Conservation (phyloP, 2,113 vertebrate genomes). For the Pedionomus torquatus region DNA sequence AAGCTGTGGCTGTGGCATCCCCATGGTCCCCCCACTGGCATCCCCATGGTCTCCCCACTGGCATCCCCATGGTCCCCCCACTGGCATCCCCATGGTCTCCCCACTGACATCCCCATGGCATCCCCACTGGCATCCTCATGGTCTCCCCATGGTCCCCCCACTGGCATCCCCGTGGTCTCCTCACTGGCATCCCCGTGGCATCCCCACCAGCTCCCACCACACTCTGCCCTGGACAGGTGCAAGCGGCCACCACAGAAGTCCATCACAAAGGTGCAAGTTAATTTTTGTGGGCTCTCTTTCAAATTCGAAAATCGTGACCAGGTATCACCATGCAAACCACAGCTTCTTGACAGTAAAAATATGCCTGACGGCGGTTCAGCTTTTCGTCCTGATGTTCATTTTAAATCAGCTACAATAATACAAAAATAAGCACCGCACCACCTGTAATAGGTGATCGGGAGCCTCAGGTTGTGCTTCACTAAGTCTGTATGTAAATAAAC, state of each 20-base stretch:
- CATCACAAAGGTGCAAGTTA: no score
- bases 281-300: not conserved
- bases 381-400: not conserved
- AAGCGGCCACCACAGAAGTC: not conserved
- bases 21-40: not conserved
- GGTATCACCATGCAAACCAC: not conserved
- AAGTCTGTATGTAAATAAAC: not conserved
- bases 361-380: not conserved
- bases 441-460: not conserved
- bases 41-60: not conserved
- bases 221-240: no score
- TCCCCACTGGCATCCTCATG: fast-evolving
- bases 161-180: not conserved
- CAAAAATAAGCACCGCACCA: not conserved
- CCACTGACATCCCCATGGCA: fast-evolving
- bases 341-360: not conserved
- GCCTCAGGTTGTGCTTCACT: not conserved
- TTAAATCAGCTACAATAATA: not conserved
- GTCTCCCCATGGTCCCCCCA: not conserved
- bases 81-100: not conserved
- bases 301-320: fast-evolving
- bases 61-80: not conserved
- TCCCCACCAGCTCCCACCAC: fast-evolving
- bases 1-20: fast-evolving
- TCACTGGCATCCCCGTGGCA: no score